Conservation (phyloP, 2,113 vertebrate species). For the Phodopus roborovskii region DNA sequence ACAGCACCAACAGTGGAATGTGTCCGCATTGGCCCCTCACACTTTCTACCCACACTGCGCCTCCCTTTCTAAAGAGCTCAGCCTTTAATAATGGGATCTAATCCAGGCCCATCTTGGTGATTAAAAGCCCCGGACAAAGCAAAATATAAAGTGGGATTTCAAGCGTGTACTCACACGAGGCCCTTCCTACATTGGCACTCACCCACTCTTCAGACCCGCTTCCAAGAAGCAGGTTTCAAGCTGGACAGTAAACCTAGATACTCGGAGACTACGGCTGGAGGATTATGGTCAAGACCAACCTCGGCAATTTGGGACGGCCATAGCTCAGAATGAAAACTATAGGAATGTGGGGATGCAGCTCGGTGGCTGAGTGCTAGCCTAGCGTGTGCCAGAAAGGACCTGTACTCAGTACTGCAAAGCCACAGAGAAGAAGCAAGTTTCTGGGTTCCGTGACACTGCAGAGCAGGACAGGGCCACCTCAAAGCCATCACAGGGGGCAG, state of each 20-base stretch:
- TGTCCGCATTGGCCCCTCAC: rapidly evolving
- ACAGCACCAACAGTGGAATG: rapidly evolving
- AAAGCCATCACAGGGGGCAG: neutral
- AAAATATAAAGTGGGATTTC: rapidly evolving
- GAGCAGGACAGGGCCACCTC: neutral
- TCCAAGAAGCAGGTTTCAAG: neutral
- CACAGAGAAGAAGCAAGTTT: too few species aligned
- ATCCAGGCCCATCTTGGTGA: neutral
- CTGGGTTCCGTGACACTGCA: neutral
- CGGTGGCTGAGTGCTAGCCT: neutral
- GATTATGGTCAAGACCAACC: neutral
- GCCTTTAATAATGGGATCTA: too few species aligned
- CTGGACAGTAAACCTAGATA: neutral
- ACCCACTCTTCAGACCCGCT: neutral
- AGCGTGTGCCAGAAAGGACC: neutral
- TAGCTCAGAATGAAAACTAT: neutral
- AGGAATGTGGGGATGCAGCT: neutral
- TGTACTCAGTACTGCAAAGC: neutral
- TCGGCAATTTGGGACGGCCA: neutral
- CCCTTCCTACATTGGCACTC: rapidly evolving
- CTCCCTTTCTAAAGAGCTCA: neutral
- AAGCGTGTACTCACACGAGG: neutral
- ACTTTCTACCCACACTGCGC: rapidly evolving
- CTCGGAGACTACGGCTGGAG: neutral
- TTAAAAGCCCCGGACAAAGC: neutral